A percentile compares a stretch with the other conserved stretches of the same genome.
These are phyloP conservation scores for Nemotelus nigrinus DNA, from an alignment of 2,888 invertebrate genomes.

Conservation along the genomic window DNA sequence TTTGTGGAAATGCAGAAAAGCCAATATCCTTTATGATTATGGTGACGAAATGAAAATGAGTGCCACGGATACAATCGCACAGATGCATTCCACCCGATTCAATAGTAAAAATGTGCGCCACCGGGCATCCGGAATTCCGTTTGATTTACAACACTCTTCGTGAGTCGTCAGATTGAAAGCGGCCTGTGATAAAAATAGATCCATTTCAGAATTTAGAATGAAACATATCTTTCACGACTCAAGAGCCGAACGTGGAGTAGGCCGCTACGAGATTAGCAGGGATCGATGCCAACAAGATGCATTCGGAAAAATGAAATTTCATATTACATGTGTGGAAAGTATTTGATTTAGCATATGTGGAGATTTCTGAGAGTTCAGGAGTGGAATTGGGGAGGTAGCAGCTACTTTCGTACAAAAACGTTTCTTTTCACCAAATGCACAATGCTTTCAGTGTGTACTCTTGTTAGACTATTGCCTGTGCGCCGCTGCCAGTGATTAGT, in stretches of 20 bases:
- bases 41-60: background rate
- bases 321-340: too few relatives aligned
- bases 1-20: background rate
- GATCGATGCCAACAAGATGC: conserved; percentile 1
- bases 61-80: background rate
- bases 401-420: background rate
- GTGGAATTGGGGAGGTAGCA: too few relatives aligned
- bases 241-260: background rate
- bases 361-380: too few relatives aligned
- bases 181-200: conserved; percentile 30
- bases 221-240: background rate
- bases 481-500: conserved; percentile 23
- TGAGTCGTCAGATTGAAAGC: conserved; percentile 18
- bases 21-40: background rate
- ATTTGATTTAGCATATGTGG: too few relatives aligned
- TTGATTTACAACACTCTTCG: conserved; percentile 23
- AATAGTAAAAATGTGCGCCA: conserved; percentile 17
- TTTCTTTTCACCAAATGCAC: conserved; percentile 24
- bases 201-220: conserved; percentile 1
- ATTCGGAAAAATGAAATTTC: background rate
- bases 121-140: conserved; percentile 42
- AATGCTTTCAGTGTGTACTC: background rate
- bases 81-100: conserved; percentile 31
- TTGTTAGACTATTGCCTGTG: background rate
- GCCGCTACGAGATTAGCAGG: background rate